phyloP scores from a whole-genome alignment of 2,888 invertebrate genomes.

The Oegoconia quadripuncta region DNA sequence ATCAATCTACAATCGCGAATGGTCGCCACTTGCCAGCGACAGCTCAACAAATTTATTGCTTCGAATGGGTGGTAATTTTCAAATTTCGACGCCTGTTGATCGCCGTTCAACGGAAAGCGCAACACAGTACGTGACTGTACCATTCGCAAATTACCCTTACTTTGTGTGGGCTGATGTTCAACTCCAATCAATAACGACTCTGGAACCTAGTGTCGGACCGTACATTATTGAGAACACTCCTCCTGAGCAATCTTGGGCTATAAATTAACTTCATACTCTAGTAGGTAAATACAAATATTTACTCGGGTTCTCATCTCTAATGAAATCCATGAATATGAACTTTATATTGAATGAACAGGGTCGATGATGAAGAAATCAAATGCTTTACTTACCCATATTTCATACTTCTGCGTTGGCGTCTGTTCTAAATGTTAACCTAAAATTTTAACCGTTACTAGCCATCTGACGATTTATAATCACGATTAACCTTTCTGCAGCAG shows the following conservation, averaged over 20 bases:
- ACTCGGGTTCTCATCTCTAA: too few relatives aligned
- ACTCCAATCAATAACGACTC: constrained; percentile 9
- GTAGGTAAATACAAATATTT: neutral
- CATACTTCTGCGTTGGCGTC: too few relatives aligned
- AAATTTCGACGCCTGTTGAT: constrained; percentile 73
- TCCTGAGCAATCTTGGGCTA: neutral
- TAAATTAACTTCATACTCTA: neutral
- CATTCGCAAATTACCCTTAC: constrained; percentile 35
- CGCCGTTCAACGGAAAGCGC: constrained; percentile 35
- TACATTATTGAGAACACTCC: neutral
- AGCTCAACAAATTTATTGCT: constrained; percentile 74
- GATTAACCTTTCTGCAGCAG: too few relatives aligned
- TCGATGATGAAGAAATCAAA: too few relatives aligned
- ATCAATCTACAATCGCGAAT: constrained; percentile 76
- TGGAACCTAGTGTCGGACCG: neutral
- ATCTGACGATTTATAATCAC: too few relatives aligned
- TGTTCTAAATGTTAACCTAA: too few relatives aligned
- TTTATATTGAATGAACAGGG: too few relatives aligned
- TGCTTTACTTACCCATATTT: too few relatives aligned
- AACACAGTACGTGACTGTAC: constrained; percentile 23
- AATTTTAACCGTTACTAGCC: too few relatives aligned
- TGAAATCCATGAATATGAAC: too few relatives aligned
- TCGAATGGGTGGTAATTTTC: constrained; percentile 67
- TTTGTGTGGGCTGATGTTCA: constrained; percentile 25
- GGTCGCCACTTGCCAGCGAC: constrained; percentile 74